Percentiles rank a stretch among this genome's conserved stretches.
These are phyloP conservation scores for Microtus ochrogaster DNA, from an alignment of 2,113 vertebrate species.

Conservation along the genomic window DNA sequence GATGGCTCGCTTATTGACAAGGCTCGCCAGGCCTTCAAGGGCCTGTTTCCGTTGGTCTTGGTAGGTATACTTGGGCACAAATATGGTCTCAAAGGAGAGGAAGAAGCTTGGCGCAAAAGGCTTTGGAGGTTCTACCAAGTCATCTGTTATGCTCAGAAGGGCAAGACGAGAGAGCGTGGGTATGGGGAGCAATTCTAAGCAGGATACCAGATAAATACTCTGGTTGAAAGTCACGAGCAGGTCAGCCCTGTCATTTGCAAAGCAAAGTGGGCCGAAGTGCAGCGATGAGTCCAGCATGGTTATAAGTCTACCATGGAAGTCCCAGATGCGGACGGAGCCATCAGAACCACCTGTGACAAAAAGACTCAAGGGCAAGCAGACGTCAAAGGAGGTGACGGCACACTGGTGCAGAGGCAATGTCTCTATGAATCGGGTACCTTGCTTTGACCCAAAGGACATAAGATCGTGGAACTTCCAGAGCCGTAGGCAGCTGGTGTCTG, in stretches of 20 bases:
- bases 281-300: slow-evolving; percentile 78
- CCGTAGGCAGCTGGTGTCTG: slow-evolving; percentile 75
- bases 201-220: slow-evolving; percentile 81
- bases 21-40: slow-evolving; percentile 36
- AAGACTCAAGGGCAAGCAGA: slow-evolving; percentile 77
- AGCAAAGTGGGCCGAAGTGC: slow-evolving; percentile 82
- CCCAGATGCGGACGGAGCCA: slow-evolving; percentile 80
- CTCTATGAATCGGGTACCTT: slow-evolving; percentile 54
- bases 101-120: slow-evolving; percentile 80
- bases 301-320: slow-evolving; percentile 76
- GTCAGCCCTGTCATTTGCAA: slow-evolving; percentile 83
- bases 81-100: slow-evolving; percentile 77
- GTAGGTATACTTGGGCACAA: slow-evolving; percentile 77
- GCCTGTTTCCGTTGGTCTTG: slow-evolving; percentile 9
- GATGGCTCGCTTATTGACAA: slow-evolving; percentile 72
- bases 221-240: slow-evolving; percentile 80
- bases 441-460: slow-evolving; percentile 2
- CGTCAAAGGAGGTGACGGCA: slow-evolving; percentile 81
- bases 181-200: slow-evolving; percentile 75
- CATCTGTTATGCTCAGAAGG: slow-evolving; percentile 63
- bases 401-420: slow-evolving; percentile 73
- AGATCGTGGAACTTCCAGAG: slow-evolving; percentile 79
- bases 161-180: slow-evolving; percentile 59
- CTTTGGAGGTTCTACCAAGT: slow-evolving; percentile 73
- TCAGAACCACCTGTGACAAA: slow-evolving; percentile 77